Evolutionary conservation across 1,140 invertebrate species (phyloP).

Genomic region (Brachionus plicatilis): DNA sequence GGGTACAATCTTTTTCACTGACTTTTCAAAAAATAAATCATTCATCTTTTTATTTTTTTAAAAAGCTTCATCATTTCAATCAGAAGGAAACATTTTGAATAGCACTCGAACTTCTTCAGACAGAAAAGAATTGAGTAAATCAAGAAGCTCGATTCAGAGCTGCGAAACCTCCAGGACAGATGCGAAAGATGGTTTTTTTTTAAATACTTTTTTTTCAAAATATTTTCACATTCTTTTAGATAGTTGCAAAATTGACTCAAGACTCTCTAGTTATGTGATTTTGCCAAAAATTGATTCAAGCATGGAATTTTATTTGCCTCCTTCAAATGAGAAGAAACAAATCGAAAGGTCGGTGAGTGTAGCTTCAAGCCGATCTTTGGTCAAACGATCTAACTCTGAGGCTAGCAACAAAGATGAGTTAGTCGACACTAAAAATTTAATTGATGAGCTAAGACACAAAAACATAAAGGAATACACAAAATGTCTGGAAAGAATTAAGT

Average conservation of each 20-base stretch:
- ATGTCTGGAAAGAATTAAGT: not conserved
- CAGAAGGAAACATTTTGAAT: not conserved
- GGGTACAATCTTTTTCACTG: not conserved
- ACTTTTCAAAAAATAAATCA: not conserved
- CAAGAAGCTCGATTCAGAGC: not conserved
- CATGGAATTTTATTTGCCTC: not conserved
- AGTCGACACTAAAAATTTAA: not conserved
- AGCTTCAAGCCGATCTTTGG: not conserved
- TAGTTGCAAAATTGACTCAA: not conserved
- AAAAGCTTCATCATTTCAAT: not conserved
- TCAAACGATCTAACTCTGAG: not conserved
- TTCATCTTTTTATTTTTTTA: too few relatives aligned
- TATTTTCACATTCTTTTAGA: not conserved
- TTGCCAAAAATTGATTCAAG: constrained; percentile 1
- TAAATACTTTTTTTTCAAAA: not conserved
- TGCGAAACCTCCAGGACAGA: not conserved
- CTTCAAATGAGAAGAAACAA: not conserved
- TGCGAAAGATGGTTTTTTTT: not conserved
- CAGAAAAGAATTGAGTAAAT: not conserved
- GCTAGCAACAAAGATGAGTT: not conserved
- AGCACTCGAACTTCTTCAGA: not conserved
- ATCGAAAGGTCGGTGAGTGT: not conserved
- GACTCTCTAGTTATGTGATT: not conserved
- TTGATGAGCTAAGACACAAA: not conserved
- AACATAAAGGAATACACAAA: not conserved